These are phyloP conservation scores for Rhombomys opimus DNA, from an alignment of 2,113 vertebrate species.

Conservation along the genomic window DNA sequence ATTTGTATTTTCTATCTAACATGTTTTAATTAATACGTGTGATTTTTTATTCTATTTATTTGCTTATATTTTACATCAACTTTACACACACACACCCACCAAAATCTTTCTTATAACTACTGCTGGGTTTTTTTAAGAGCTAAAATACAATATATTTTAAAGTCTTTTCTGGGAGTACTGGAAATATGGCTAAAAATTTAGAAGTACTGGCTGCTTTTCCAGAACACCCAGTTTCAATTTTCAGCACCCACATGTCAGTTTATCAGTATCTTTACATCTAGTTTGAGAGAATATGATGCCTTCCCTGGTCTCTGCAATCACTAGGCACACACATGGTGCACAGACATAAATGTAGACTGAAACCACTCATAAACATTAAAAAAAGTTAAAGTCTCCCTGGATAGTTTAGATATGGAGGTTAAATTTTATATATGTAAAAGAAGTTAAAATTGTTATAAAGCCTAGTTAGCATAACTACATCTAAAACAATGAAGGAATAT, in stretches of 20 bases:
- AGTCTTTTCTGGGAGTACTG: not conserved
- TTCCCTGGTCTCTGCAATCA: not conserved
- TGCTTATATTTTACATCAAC: not conserved
- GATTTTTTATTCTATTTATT: conserved; percentile 2
- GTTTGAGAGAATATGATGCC: not conserved
- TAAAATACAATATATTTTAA: not conserved
- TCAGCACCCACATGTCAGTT: not conserved
- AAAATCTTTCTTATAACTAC: not conserved
- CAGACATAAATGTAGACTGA: not conserved
- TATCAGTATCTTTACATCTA: not conserved
- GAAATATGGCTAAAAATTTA: not conserved
- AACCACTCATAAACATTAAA: not conserved
- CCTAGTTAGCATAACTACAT: not conserved
- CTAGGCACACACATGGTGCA: not conserved
- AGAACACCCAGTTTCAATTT: not conserved
- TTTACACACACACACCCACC: not conserved
- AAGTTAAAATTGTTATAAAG: not conserved
- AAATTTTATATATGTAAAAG: not conserved
- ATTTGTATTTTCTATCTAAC: not conserved
- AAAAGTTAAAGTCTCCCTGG: not conserved
- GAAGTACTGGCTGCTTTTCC: not conserved
- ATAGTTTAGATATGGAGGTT: not conserved
- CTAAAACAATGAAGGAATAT: not conserved
- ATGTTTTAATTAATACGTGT: not conserved
- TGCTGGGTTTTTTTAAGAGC: not conserved